Base-by-base conservation (phyloP, 2,888 invertebrate genomes). In the Callimorpha dominula region DNA sequence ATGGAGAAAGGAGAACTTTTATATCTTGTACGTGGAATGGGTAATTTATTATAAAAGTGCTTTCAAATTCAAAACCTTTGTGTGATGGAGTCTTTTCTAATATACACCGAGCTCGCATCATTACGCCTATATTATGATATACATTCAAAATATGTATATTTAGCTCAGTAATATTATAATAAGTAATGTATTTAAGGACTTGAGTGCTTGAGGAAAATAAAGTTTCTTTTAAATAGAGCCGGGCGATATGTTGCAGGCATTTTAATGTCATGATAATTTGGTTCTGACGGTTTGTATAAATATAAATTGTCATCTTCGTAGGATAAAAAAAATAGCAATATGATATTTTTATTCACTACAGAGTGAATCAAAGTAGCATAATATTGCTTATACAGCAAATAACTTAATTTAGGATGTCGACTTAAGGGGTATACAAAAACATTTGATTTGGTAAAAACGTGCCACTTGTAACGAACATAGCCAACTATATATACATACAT, bases 191-290 rank as follows among this genome's bases (percentile, higher is more conserved):
- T 73, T 71, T 73, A 17, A 50, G 9, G 42, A 49, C 67, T n/a
- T n/a, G n/a, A n/a, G n/a, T n/a, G 9, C 40, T 42, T 57, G 67
- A 46, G 9, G 9, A 52, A 50, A 40, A 65, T 12, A 70, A 80
- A 86, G 83, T 84, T 81, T 81, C 79, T 79, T 76, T 62, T 72
- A 75, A 74, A 80, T 80, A 84, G 50, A 50, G 50, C 1, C 14
- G 14, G 4, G 4, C 82, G 77, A 1, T 31, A 31, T 31, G 31
- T 31, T 31, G 31, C 31, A 31, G 2, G 31, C 31, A 31, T 31
- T 31, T 31, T 2, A 31, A 31, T 31, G 31, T 31, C 2, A 31
- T 31, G 31, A 31, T 31, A 31, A 31, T 31, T 31, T 31, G 2
- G 1, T 31, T 31, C 31, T 31, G 31, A 31, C 31, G 31, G 31